These are phyloP conservation scores for Ditula angustiorana DNA, from an alignment of 2,888 invertebrate species.

Conservation along the genomic window DNA sequence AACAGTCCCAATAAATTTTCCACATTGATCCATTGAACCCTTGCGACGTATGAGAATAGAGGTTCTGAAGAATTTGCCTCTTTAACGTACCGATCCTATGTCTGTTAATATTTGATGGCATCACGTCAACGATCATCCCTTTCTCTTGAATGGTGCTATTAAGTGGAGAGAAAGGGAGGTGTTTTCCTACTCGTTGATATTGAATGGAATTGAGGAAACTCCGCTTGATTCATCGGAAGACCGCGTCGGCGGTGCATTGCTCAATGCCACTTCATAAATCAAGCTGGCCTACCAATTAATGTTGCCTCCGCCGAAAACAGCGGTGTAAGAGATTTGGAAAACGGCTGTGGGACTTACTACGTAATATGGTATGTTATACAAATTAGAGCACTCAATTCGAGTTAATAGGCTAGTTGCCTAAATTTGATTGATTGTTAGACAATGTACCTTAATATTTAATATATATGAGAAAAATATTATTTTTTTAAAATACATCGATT, in stretches of 20 bases:
- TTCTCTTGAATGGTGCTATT: neutral
- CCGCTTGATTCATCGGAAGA: constrained; percentile 62
- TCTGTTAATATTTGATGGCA: neutral
- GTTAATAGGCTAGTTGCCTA: too few species aligned
- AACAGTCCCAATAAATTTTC: constrained; percentile 77
- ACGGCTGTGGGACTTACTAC: neutral
- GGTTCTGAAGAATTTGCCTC: constrained; percentile 50
- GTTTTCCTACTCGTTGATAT: neutral
- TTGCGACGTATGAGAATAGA: constrained; percentile 74
- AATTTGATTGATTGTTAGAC: too few species aligned
- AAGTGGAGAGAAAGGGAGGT: neutral
- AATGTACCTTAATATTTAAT: too few species aligned
- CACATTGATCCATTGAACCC: constrained; percentile 72
- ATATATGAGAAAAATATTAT: too few species aligned
- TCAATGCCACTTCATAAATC: constrained; percentile 59
- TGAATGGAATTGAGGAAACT: constrained; percentile 44
- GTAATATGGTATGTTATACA: too few species aligned
- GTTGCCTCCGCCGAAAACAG: constrained; percentile 40
- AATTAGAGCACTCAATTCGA: too few species aligned
- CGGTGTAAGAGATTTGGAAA: constrained; percentile 11
- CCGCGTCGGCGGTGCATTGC: constrained; percentile 56
- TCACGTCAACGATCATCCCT: too few species aligned
- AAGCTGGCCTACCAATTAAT: constrained; percentile 56
- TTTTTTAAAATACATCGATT: too few species aligned
- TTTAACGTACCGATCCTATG: constrained; percentile 49